Percentiles rank a stretch among this genome's conserved stretches.
Conservation (phyloP, 2,888 invertebrate genomes). For the Vesta saturnalis region DNA sequence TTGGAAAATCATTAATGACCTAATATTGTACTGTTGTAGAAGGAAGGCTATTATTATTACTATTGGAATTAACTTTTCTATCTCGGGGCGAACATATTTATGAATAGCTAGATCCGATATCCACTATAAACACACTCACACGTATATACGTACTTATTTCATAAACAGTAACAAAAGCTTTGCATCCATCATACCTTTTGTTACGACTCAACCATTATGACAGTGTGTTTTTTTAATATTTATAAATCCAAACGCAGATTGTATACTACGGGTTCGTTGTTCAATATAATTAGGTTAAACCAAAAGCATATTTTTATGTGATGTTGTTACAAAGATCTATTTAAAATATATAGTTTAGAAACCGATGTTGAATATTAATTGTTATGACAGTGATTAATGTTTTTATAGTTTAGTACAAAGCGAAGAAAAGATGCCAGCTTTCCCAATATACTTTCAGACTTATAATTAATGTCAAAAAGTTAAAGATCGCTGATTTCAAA, state of each 20-base stretch:
- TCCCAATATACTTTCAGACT: neutral
- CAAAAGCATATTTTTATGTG: neutral
- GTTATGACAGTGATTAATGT: constrained; percentile 13
- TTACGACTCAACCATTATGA: constrained; percentile 7
- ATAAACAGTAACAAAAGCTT: constrained; percentile 4
- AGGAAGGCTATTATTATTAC: no score
- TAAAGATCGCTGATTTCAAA: no score
- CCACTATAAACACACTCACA: neutral
- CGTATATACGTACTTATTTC: no score
- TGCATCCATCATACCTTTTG: constrained; percentile 8
- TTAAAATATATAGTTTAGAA: neutral
- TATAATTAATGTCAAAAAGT: no score
- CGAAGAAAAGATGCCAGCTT: constrained; percentile 4
- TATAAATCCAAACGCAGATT: constrained; percentile 10
- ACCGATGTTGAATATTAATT: constrained; percentile 8
- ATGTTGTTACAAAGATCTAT: neutral
- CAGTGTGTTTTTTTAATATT: constrained; percentile 6
- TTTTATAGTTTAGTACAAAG: neutral
- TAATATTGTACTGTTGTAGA: neutral
- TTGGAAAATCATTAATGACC: neutral
- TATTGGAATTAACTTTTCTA: neutral
- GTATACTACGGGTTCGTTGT: neutral
- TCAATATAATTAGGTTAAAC: neutral
- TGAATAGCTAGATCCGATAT: constrained; percentile 14
- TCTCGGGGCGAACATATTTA: constrained; percentile 1